Percentiles rank a stretch among this genome's conserved stretches.
These are phyloP conservation scores for Aspidoscelis tigris DNA, from an alignment of 2,113 vertebrate genomes.

Conservation along the genomic window DNA sequence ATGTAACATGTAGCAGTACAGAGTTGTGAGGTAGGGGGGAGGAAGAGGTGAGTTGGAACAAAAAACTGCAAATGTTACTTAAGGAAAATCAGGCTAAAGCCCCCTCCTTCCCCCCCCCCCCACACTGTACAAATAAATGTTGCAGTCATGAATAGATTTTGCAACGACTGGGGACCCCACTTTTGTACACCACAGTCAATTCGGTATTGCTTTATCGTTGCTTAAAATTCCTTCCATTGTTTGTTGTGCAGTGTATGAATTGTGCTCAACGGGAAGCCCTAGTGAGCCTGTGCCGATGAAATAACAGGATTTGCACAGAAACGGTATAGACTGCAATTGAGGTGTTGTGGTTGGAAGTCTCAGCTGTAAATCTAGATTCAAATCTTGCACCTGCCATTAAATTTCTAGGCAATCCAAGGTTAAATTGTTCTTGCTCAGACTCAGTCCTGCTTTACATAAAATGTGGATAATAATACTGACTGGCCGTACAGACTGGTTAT, in stretches of 20 bases:
- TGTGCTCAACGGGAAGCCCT: neutral
- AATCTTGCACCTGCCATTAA: neutral
- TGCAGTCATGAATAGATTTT: constrained; percentile 18
- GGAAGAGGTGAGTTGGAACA: accelerated
- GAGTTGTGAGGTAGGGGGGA: neutral
- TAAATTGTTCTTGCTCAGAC: neutral
- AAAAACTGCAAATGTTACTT: neutral
- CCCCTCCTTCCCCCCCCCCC: neutral
- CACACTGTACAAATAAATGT: constrained; percentile 28
- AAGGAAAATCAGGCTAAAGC: accelerated
- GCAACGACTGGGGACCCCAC: neutral
- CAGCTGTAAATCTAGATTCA: neutral
- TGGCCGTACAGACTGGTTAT: neutral
- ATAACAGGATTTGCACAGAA: neutral
- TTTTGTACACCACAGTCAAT: neutral
- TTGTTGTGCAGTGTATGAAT: neutral
- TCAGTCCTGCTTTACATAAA: neutral
- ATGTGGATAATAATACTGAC: neutral
- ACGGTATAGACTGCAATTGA: no score
- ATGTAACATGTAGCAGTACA: constrained; percentile 28
- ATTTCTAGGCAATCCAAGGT: neutral
- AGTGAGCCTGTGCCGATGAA: neutral
- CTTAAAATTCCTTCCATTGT: neutral
- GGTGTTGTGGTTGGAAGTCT: neutral
- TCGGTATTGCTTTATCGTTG: neutral